A percentile compares a stretch with the other conserved stretches of the same genome.
These are phyloP conservation scores for Apis dorsata DNA, from an alignment of 1,140 invertebrate genomes.

Conservation along the genomic window DNA sequence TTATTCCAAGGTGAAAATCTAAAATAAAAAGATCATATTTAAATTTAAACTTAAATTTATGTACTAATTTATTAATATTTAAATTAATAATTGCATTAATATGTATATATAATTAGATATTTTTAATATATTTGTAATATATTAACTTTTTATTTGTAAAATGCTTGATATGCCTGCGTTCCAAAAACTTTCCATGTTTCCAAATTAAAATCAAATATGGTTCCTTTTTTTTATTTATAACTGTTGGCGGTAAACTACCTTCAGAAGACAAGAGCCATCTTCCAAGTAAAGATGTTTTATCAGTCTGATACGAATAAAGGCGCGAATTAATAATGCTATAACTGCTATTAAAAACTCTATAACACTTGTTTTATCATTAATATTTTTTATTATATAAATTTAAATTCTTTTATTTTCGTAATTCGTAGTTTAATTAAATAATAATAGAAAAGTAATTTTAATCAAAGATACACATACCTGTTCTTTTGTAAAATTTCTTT, in stretches of 20 bases:
- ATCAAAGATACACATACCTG: conserved; percentile 25
- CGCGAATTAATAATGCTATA: background rate
- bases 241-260: conserved; percentile 36
- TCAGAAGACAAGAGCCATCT: conserved; percentile 59
- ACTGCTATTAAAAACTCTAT: background rate
- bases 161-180: conserved; percentile 73
- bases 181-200: conserved; percentile 74
- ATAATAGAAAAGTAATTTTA: background rate
- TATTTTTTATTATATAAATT: background rate
- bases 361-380: background rate
- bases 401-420: background rate
- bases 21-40: conserved; percentile 16
- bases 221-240: conserved; percentile 21
- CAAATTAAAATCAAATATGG: conserved; percentile 74
- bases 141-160: conserved; percentile 68
- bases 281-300: conserved; percentile 56
- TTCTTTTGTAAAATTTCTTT: conserved; percentile 2
- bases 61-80: no score
- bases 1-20: conserved; percentile 80
- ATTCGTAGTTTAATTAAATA: background rate
- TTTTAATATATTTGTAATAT: background rate
- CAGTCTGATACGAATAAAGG: conserved; percentile 32
- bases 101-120: background rate
- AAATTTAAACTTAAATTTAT: background rate
- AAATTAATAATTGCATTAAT: background rate